Evolutionary conservation across 2,888 invertebrate species (phyloP).

Genomic region (Metallyticus violacea): DNA sequence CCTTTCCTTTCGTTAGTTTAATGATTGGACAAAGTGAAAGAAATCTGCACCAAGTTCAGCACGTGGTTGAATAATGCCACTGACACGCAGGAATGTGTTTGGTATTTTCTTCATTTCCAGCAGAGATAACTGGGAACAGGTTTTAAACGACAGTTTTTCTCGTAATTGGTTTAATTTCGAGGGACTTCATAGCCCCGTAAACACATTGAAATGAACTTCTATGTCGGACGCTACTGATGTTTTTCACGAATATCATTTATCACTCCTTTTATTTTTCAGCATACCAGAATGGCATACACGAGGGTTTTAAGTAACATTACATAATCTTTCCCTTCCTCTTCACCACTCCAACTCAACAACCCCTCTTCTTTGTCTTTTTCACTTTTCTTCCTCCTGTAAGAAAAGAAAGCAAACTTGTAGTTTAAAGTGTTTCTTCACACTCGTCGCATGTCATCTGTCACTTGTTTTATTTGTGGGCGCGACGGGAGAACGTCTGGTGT

Average conservation of each 20-base stretch:
- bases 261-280: not conserved
- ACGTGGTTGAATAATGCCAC: not conserved
- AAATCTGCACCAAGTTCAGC: not conserved
- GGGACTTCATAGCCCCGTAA: not conserved
- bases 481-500: not conserved
- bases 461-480: conserved; percentile 14
- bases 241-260: not conserved
- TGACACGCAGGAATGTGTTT: not conserved
- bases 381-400: not conserved
- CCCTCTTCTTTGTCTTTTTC: not conserved
- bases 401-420: conserved; percentile 15
- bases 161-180: not conserved
- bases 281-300: not conserved
- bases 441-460: conserved; percentile 16
- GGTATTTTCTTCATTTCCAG: not conserved
- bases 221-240: too few species aligned
- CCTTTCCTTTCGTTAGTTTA: not conserved
- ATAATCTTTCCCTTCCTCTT: not conserved
- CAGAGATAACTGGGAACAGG: not conserved
- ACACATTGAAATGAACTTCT: not conserved
- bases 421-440: conserved; percentile 12
- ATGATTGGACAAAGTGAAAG: not conserved
- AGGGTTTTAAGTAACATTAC: too few species aligned
- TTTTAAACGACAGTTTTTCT: not conserved
- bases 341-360: not conserved